These are phyloP conservation scores for Rhinatrema bivittatum DNA, from an alignment of 2,797 vertebrate species.

Conservation along the genomic window DNA sequence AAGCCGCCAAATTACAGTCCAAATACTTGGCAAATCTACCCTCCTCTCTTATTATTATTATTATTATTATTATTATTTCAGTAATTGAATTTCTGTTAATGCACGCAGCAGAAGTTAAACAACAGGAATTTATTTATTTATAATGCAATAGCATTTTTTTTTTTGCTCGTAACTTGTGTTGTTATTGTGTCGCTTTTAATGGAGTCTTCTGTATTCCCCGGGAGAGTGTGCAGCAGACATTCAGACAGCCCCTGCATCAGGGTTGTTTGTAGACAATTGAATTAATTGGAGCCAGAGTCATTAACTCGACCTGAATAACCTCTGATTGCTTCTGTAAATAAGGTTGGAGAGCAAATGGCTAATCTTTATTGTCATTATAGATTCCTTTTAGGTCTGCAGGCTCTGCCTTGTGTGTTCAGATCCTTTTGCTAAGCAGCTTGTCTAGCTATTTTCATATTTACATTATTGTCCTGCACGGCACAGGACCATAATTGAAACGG, in stretches of 20 bases:
- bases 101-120: constrained; percentile 56
- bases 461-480: constrained; percentile 39
- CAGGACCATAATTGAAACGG: constrained; percentile 48
- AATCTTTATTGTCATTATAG: constrained; percentile 63
- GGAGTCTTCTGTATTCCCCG: constrained; percentile 54
- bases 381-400: constrained; percentile 63
- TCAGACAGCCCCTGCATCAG: constrained; percentile 53
- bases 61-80: constrained; percentile 72
- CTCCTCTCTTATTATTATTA: too few relatives aligned
- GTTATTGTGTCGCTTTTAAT: constrained; percentile 65
- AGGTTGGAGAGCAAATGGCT: constrained; percentile 66
- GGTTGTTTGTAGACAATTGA: constrained; percentile 69
- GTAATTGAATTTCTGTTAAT: constrained; percentile 79
- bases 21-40: constrained; percentile 53
- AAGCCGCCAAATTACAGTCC: constrained; percentile 64
- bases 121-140: constrained; percentile 62
- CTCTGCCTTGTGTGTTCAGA: constrained; percentile 56
- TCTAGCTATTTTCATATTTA: constrained; percentile 44
- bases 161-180: constrained; percentile 65
- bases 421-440: constrained; percentile 61
- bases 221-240: constrained; percentile 49
- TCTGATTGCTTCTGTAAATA: constrained; percentile 70
- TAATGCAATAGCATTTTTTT: constrained; percentile 62
- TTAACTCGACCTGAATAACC: constrained; percentile 70
- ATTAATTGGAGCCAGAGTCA: constrained; percentile 72